phyloP scores from a whole-genome alignment of 1,140 invertebrate species.

The Diploscapter pachys region DNA sequence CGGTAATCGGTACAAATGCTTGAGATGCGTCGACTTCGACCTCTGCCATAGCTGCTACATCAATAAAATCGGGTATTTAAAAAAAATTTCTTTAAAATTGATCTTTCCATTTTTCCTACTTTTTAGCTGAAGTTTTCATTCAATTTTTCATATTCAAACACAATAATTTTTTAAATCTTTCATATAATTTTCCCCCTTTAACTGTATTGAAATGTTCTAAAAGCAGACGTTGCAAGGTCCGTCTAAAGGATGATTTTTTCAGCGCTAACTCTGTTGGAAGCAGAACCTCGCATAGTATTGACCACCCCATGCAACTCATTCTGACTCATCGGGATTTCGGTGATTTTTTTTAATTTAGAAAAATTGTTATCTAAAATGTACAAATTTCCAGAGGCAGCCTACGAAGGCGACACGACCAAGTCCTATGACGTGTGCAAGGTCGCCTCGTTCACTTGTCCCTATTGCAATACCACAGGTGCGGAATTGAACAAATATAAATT shows the following conservation, averaged over 20 bases:
- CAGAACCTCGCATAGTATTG: background rate
- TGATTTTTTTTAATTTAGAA: slow-evolving; percentile 9
- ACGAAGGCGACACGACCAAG: slow-evolving; percentile 20
- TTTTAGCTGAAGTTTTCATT: background rate
- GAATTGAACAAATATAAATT: background rate
- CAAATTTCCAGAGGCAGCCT: slow-evolving; percentile 17
- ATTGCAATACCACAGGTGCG: slow-evolving; percentile 3
- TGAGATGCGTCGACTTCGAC: slow-evolving; percentile 29
- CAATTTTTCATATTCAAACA: background rate
- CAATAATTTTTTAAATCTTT: background rate
- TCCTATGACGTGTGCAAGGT: slow-evolving; percentile 24
- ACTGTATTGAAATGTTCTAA: background rate
- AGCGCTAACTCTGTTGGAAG: no score
- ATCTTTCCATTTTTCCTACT: background rate
- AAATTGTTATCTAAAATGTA: background rate
- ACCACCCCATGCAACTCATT: slow-evolving; percentile 34
- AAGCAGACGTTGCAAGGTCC: no score
- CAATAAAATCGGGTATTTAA: background rate
- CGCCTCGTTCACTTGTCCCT: slow-evolving; percentile 23
- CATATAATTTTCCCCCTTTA: background rate
- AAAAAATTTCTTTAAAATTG: background rate
- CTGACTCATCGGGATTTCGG: slow-evolving; percentile 23
- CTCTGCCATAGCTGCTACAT: slow-evolving; percentile 16
- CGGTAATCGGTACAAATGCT: slow-evolving; percentile 33
- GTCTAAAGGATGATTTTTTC: no score